Conservation (phyloP, 2,888 invertebrate genomes). For the Lacanobia oleracea region DNA sequence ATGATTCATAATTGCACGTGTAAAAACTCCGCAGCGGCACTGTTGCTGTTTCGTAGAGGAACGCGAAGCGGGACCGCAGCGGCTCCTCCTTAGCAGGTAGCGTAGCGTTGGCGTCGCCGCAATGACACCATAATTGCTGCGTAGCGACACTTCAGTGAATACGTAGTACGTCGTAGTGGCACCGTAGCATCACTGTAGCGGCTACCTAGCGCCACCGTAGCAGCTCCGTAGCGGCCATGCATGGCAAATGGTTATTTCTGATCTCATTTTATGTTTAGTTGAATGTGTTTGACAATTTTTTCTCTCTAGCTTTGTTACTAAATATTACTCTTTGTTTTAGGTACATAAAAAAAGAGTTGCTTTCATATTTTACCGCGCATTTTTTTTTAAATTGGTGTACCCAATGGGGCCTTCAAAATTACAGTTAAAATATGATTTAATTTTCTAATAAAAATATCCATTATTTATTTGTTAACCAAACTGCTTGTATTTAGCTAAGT, state of each 20-base stretch:
- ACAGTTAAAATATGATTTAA: neutral
- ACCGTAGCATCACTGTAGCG: neutral
- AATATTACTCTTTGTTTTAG: no score
- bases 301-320: no score
- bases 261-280: no score
- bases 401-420: neutral
- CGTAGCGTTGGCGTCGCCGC: no score
- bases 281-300: no score
- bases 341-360: no score
- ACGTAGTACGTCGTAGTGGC: no score
- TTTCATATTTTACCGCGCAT: no score
- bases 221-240: neutral
- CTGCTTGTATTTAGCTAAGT: slow-evolving; percentile 12
- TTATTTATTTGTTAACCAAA: slow-evolving; percentile 4
- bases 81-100: neutral
- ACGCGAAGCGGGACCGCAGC: neutral
- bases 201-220: neutral
- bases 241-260: no score
- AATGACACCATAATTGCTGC: no score
- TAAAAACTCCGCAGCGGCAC: neutral
- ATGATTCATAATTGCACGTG: neutral
- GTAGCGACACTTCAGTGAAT: no score
- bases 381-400: neutral
- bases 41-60: neutral
- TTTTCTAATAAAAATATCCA: no score